Conservation (phyloP, 2,888 invertebrate species). For the Ichneumon xanthorius region DNA sequence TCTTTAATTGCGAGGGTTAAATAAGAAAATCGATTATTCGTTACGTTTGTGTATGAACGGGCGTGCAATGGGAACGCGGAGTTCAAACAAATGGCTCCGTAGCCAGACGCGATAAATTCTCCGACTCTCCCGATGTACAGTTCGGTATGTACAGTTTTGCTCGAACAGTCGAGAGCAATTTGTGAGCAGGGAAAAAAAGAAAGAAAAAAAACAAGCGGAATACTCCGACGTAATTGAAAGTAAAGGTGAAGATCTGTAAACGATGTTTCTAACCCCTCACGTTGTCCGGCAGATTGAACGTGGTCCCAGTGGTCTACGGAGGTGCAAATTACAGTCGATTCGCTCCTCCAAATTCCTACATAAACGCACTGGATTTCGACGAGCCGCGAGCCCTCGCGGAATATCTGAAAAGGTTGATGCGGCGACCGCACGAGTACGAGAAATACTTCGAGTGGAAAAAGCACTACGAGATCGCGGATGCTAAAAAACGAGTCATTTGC, state of each 20-base stretch:
- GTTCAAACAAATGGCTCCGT: slow-evolving; percentile 57
- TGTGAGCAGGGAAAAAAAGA: slow-evolving; percentile 25
- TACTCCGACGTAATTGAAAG: slow-evolving; percentile 2
- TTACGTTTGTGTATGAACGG: slow-evolving; percentile 40
- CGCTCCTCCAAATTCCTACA: slow-evolving; percentile 88
- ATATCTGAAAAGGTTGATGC: slow-evolving; percentile 86
- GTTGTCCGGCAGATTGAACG: slow-evolving; percentile 79
- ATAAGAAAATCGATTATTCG: slow-evolving; percentile 49
- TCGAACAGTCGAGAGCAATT: slow-evolving; percentile 41
- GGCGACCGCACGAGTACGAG: slow-evolving; percentile 87
- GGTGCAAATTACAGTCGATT: slow-evolving; percentile 88
- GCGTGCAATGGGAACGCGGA: slow-evolving; percentile 37
- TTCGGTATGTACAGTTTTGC: slow-evolving; percentile 32
- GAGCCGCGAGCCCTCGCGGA: slow-evolving; percentile 87
- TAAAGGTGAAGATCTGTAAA: slow-evolving; percentile 14
- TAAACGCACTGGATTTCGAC: slow-evolving; percentile 88
- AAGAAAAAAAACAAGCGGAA: slow-evolving; percentile 3
- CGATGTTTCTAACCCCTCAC: background rate
- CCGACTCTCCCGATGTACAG: slow-evolving; percentile 30
- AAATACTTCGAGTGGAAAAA: slow-evolving; percentile 89
- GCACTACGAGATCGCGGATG: slow-evolving; percentile 85
- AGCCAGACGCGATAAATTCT: slow-evolving; percentile 58
- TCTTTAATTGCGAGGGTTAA: background rate
- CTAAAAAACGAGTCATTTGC: slow-evolving; percentile 86
- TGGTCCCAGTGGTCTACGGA: slow-evolving; percentile 89